Base-by-base conservation (phyloP, 2,888 invertebrate genomes). In the Eupithecia insigniata region DNA sequence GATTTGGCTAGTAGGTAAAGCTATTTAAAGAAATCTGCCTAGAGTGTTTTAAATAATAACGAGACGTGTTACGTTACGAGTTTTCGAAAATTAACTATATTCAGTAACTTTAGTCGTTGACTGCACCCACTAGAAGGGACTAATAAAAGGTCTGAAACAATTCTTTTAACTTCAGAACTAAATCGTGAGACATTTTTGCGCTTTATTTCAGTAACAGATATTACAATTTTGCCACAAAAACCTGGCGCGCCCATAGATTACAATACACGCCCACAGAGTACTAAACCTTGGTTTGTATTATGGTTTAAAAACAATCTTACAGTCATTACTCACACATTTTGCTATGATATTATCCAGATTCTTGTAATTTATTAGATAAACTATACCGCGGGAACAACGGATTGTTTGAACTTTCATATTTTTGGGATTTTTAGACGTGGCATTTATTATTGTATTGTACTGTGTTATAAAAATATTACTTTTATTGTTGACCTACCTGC, bases 291-390 rank as follows among this genome's bases (percentile, higher is more conserved):
- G 61, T 71, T 60, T 61, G 65, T 65, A 60, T 71, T 77, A 75
- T 75, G 78, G 71, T 76, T 77, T 81, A 79, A 81, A 82, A 85
- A 86, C 82, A 84, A 87, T 88, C 51, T 85, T 84, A 83, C 83
- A 85, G 87, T 88, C 84, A 89, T 86, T 88, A 84, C 86, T 85
- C 84, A 88, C 87, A 84, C 78, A 86, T 81, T 83, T 77, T 79
- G 80, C 80, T 83, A 84, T 90, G 91, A 91, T 82, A 86, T 82
- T 85, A 88, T 86, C 87, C 92, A 92, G 90, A 88, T 87, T 90
- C 88, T 72, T 88, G 87, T 90, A 90, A 89, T 90, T 90, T 90
- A 91, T 90, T 86, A 86, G 87, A 85, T 86, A 83, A 80, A 81
- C 76, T 74, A 78, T 76, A 79, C 77, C 77, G 76, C 79, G 73